Conservation (phyloP, 2,888 invertebrate genomes). For the Agrochola lychnidis region DNA sequence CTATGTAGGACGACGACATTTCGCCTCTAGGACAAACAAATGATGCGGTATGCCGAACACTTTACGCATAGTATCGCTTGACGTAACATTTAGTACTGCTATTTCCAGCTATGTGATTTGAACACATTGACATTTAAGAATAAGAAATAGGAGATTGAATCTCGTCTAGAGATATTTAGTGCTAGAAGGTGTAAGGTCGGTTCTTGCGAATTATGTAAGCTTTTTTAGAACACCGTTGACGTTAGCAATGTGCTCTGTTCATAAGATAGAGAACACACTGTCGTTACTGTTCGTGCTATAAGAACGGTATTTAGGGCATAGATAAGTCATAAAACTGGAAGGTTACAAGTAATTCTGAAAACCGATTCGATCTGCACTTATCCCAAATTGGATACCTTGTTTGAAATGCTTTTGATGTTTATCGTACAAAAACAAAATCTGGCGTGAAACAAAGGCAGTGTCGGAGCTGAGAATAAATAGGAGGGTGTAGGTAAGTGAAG, state of each 20-base stretch:
- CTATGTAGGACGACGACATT: conserved; percentile 75
- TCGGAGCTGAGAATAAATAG: conserved; percentile 59
- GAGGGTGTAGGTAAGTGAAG: conserved; percentile 66
- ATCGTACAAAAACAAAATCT: conserved; percentile 57
- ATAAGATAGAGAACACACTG: conserved; percentile 28
- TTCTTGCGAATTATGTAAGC: conserved; percentile 34
- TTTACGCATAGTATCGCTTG: conserved; percentile 58
- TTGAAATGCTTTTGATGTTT: conserved; percentile 59
- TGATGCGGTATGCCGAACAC: conserved; percentile 60
- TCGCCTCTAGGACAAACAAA: conserved; percentile 71
- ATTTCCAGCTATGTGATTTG: conserved; percentile 53
- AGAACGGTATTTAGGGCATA: conserved; percentile 55
- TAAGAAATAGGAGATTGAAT: conserved; percentile 55
- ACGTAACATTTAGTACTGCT: conserved; percentile 57
- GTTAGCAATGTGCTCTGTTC: conserved; percentile 18
- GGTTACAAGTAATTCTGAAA: conserved; percentile 56
- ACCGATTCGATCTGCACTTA: conserved; percentile 58
- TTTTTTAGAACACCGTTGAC: conserved; percentile 34
- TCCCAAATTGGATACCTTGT: conserved; percentile 59
- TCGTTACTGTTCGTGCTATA: conserved; percentile 30
- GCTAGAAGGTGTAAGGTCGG: conserved; percentile 37
- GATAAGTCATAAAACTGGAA: conserved; percentile 53
- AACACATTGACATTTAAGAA: conserved; percentile 58
- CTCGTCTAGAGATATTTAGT: conserved; percentile 46
- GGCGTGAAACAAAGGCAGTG: conserved; percentile 61